Conservation (phyloP, 2,113 vertebrate species). For the Cephalopholis sonnerati region DNA sequence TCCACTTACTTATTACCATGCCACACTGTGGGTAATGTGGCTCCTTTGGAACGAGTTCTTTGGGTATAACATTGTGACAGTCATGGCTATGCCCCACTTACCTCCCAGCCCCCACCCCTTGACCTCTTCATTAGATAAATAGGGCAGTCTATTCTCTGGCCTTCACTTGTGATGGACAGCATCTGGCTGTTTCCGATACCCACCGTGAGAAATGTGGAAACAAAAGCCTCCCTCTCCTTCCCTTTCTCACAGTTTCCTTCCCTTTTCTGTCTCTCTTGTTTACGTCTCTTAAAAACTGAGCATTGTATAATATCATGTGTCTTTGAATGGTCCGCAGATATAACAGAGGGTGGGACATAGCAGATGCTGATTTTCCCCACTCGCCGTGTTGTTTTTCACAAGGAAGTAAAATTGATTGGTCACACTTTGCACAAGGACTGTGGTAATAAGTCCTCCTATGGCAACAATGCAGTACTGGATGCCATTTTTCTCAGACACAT, state of each 20-base stretch:
- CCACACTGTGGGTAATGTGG: neutral
- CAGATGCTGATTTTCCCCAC: slow-evolving; percentile 76
- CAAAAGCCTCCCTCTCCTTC: slow-evolving; percentile 61
- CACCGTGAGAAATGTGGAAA: slow-evolving; percentile 73
- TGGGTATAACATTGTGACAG: slow-evolving; percentile 39
- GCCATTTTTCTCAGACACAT: slow-evolving; percentile 67
- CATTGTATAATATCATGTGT: slow-evolving; percentile 68
- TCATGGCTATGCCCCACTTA: slow-evolving; percentile 48
- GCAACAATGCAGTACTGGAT: slow-evolving; percentile 53
- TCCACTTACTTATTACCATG: neutral
- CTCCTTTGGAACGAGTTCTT: slow-evolving; percentile 19
- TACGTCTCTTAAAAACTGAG: slow-evolving; percentile 33
- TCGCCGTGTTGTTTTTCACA: slow-evolving; percentile 64
- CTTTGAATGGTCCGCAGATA: slow-evolving; percentile 55
- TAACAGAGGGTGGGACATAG: slow-evolving; percentile 57
- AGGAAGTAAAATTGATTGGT: slow-evolving; percentile 77
- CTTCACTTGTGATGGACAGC: slow-evolving; percentile 74
- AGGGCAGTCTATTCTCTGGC: slow-evolving; percentile 68
- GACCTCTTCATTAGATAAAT: slow-evolving; percentile 76
- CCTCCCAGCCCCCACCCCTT: slow-evolving; percentile 33
- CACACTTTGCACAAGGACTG: slow-evolving; percentile 65
- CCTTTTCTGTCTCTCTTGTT: slow-evolving; percentile 48
- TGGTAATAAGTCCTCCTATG: slow-evolving; percentile 64
- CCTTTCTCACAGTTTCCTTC: slow-evolving; percentile 60
- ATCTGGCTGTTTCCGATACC: slow-evolving; percentile 74